A percentile compares a stretch with the other conserved stretches of the same genome.
Conservation (phyloP, 2,888 invertebrate genomes). For the Chaetoderma sp. region DNA sequence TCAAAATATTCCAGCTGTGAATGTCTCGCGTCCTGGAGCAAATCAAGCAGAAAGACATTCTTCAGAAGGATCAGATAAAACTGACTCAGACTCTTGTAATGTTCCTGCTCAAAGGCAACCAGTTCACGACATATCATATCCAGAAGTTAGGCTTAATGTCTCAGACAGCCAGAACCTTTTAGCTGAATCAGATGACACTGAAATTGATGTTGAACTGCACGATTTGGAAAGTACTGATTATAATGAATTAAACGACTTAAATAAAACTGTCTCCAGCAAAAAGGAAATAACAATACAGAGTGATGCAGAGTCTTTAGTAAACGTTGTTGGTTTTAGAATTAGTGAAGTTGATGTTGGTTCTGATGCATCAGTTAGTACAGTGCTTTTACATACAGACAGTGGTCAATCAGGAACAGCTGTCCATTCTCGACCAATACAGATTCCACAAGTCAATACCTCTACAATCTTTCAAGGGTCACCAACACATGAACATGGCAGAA, state of each 20-base stretch:
- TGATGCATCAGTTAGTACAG: background rate
- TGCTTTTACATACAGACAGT: no score
- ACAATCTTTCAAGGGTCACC: no score
- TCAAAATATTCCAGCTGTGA: no score
- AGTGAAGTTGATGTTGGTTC: background rate
- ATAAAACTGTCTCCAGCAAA: constrained; percentile 43
- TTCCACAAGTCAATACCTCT: no score
- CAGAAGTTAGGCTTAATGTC: background rate
- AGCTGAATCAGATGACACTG: constrained; percentile 43
- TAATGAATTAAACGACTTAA: constrained; percentile 58
- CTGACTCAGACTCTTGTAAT: constrained; percentile 4
- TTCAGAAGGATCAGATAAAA: no score
- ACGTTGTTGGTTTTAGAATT: constrained; percentile 5
- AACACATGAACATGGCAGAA: no score
- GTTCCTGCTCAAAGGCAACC: background rate
- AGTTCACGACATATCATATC: background rate
- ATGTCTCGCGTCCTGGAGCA: background rate
- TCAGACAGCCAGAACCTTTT: background rate
- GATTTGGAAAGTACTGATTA: constrained; percentile 52
- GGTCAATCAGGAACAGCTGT: no score
- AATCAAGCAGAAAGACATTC: background rate
- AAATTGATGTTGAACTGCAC: constrained; percentile 58
- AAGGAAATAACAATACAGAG: constrained; percentile 12
- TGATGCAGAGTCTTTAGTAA: constrained; percentile 22
- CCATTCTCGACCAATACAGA: no score